Evolutionary conservation across 2,888 invertebrate species (phyloP), one percentile per base, ranked within the genome.

Genomic region (Galerucella pusilla): DNA sequence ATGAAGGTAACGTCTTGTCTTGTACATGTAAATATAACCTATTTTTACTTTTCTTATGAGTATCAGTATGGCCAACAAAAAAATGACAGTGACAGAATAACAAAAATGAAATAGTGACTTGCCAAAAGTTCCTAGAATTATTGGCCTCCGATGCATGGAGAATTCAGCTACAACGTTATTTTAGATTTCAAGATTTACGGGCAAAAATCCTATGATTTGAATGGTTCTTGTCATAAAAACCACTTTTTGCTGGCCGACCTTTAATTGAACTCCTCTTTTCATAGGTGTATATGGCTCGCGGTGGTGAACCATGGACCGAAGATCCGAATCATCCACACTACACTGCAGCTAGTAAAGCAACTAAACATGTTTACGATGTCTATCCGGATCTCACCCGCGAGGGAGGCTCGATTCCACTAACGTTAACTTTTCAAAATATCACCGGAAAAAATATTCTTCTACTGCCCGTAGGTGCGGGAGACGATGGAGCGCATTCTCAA

Each of bases 401-500:
- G 88, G 99, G 99, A 72, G 99, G 99, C 25, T 97, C 97, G 63
- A 99, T 99, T 88, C 99, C 99, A 2, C 96, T 99, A 76, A 98
- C 99, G 67, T 90, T 99, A 79, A 97, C 97, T 63, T 92, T 99
- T 86, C 94, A 96, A 89, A 94, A 98, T 88, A 94, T 95, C 10
- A 97, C 97, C 71, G 94, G 95, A 0, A 96, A 96, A 86, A 98
- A 97, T 89, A 97, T 98, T 67, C 91, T 99, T 85, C 90, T 99
- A 78, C 90, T 99, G 80, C 99, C 99, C 1, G 94, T 99, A 87
- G 99, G 99, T 67, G 93, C 96, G 65, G 94, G 94, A 74, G 98
- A 99, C 88, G 99, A 99, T 88, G 98, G 98, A 83, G 98, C 99
- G 76, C 99, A 99, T 90, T 98, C 98, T 14, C 97, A 99, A 89